Evolutionary conservation across 2,113 vertebrate genomes (phyloP), one percentile per base, ranked within the genome.

Genomic region (Petrocephalus zakoni): DNA sequence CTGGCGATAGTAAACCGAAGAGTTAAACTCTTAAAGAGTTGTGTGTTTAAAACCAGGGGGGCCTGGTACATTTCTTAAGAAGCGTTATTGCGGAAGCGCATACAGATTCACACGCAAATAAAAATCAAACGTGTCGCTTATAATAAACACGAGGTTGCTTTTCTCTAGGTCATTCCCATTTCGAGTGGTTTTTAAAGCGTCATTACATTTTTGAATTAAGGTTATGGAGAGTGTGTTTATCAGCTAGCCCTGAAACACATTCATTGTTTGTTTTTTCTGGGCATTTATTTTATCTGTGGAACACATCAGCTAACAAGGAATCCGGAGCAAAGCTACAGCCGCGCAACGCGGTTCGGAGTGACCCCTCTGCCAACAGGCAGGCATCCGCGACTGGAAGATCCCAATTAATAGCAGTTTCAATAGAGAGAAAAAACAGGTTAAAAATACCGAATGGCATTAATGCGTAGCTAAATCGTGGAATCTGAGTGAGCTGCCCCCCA

Each of bases 11-110:
- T 42, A 21, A 81, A 42, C 51, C 55, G n/a, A 75, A 37, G 68
- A 75, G 68, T 75, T 75, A 75, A 75, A 75, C 11, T 75, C 68
- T 37, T 75, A 75, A 75, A 75, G 68, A 75, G 29, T 56, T 72
- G 61, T 87, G 53, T 42, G 85, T 46, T 42, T 29, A 75, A 52
- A 51, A 42, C 25, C 17, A 52, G 34, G 51, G 55, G 37, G 37
- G 9, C 47, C 47, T 68, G 37, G 61, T 5, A 42, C 17, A 42
- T 52, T 88, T 22, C 68, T 81, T 55, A 56, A 29, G 17, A 55
- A 29, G 52, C 37, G 68, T 55, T 86, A 37, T 4, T 53, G 15
- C n/a, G 22, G 75, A 22, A 52, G 68, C 1, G 52, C 17, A 46
- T 6, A 42, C 25, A 52, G 29, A 42, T 82, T 21, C 37, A 47